Base-by-base conservation (phyloP, 2,113 vertebrate species). In the Mus pahari region DNA sequence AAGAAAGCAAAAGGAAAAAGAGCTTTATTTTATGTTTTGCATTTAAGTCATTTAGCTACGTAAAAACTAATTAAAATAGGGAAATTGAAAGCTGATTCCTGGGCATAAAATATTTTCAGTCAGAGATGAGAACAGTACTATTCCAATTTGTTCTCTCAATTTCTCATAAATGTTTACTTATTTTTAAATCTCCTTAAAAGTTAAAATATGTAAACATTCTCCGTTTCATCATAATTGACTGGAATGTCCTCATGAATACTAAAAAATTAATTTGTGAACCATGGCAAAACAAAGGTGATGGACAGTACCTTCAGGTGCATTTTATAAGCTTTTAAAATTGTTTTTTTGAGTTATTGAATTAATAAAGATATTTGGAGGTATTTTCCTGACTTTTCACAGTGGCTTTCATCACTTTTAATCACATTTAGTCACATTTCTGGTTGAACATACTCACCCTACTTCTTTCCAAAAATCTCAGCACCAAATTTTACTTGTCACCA, bases 261-360 rank as follows among this genome's bases (percentile, higher is more conserved):
- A 16, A 26, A 42, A 31, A 62, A 83, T 28, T 62, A 62, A 42
- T 13, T 39, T 62, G 55, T 83, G 22, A 42, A 22, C 12, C 24
- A 62, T 20, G 7, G 13, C 22, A 62, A 3, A 83, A 83, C 26
- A 2, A 12, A 83, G 0, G 20, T 24, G 22, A 39, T 39, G 10
- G 10, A 3, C 22, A 7, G 11, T 36, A 79, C 17, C 17, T 36
- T 79, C 1, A 12, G 50, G 10, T 7, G 0, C 0, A 13, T 55
- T 53, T 9, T n/a, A 12, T 81, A 81, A 55, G 9, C 9, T 55
- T 81, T 83, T 42, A 62, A 60, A 7, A 28, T 62, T 28, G 17
- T 24, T 83, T 31, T 31, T 77, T 22, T 45, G 81, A 83, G 28
- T 42, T 17, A 62, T 1, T 83, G 12, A 62, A 62, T 62, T 42